These are phyloP conservation scores for Datnioides undecimradiatus DNA, from an alignment of 2,113 vertebrate species.

Conservation along the genomic window DNA sequence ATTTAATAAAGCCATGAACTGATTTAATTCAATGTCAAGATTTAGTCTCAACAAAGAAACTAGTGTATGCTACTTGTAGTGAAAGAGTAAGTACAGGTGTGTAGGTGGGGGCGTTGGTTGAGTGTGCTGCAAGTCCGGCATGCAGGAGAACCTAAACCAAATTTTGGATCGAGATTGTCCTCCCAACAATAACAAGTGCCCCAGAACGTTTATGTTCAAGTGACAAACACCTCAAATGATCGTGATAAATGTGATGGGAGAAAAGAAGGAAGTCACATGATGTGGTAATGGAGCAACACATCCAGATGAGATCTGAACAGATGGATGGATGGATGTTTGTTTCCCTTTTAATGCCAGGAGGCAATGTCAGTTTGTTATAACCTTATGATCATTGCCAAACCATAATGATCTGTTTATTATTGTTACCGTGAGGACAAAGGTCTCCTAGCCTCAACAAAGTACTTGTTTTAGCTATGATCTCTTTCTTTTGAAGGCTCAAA, in stretches of 20 bases:
- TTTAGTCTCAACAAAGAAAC: neutral
- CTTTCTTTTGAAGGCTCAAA: too few species aligned
- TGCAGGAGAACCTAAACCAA: neutral
- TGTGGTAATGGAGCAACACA: neutral
- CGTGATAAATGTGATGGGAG: neutral
- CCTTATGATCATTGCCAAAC: too few species aligned
- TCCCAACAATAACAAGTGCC: too few species aligned
- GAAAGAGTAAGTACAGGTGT: too few species aligned
- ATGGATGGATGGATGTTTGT: neutral
- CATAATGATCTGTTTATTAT: neutral
- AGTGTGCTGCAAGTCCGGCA: neutral
- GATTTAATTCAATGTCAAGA: neutral
- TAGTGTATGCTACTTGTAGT: neutral
- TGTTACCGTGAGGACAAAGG: neutral
- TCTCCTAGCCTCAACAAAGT: too few species aligned
- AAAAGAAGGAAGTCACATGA: neutral
- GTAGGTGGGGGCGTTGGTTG: too few species aligned
- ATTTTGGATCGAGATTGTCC: too few species aligned
- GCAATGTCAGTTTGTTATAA: neutral
- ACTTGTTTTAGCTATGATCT: too few species aligned
- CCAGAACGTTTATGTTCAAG: neutral
- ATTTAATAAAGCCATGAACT: constrained; percentile 7
- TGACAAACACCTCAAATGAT: neutral
- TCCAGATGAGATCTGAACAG: too few species aligned
- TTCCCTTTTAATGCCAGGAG: neutral